Percentiles rank a stretch among this genome's conserved stretches.
These are phyloP conservation scores for Aporophyla nigra DNA, from an alignment of 2,888 invertebrate genomes.

Conservation along the genomic window DNA sequence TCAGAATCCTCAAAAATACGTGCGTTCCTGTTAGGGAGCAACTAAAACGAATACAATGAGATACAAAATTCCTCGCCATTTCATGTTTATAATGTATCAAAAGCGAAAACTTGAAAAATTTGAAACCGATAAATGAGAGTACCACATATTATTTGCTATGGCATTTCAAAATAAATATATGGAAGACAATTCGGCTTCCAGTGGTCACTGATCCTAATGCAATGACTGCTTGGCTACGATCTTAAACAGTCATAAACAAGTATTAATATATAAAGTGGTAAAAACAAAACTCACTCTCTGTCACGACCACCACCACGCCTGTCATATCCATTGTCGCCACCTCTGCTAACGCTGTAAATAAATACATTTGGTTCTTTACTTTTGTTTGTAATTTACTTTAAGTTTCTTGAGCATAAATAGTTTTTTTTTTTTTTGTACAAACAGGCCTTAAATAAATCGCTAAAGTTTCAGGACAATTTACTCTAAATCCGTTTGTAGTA, in stretches of 20 bases:
- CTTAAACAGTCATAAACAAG: not conserved
- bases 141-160: no score
- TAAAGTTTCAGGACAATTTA: conserved; percentile 73
- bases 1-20: not conserved
- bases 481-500: conserved; percentile 82
- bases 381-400: not conserved
- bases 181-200: not conserved
- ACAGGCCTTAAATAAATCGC: conserved; percentile 86
- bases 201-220: not conserved
- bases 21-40: not conserved
- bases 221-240: not conserved
- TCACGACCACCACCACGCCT: conserved; percentile 81
- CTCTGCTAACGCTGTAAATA: conserved; percentile 82
- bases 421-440: conserved; percentile 73
- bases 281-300: conserved; percentile 90
- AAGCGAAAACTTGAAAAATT: not conserved
- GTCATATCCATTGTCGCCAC: conserved; percentile 89
- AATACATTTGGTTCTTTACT: not conserved
- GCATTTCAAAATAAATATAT: not conserved
- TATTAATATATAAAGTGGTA: not conserved
- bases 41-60: not conserved
- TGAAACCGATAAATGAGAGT: not conserved
- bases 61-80: not conserved
- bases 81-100: not conserved
- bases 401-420: not conserved